These are phyloP conservation scores for Fabriciana adippe DNA, from an alignment of 2,888 invertebrate genomes.

Conservation along the genomic window DNA sequence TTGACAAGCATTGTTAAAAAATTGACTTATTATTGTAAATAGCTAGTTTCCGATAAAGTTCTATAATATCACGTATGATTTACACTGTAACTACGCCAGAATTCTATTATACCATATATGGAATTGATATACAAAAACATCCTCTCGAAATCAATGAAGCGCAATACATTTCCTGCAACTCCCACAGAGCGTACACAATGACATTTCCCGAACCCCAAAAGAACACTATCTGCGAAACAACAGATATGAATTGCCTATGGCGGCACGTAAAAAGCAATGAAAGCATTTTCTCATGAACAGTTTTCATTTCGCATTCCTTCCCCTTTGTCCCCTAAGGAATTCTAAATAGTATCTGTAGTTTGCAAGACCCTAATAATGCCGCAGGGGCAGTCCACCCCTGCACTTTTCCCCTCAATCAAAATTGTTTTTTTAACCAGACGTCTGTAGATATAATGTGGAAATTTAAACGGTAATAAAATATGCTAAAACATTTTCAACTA, in stretches of 20 bases:
- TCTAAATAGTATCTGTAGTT: slow-evolving; percentile 72
- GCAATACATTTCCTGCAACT: slow-evolving; percentile 48
- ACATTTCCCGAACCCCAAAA: slow-evolving; percentile 54
- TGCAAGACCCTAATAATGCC: slow-evolving; percentile 66
- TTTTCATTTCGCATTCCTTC: slow-evolving; percentile 68
- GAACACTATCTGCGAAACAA: slow-evolving; percentile 61
- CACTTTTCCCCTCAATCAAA: slow-evolving; percentile 52
- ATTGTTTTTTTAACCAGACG: slow-evolving; percentile 50
- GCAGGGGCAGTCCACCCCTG: slow-evolving; percentile 54
- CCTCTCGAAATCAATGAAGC: slow-evolving; percentile 57
- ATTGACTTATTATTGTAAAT: too few relatives aligned
- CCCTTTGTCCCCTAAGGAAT: slow-evolving; percentile 75
- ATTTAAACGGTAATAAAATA: slow-evolving; percentile 37
- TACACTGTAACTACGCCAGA: too few relatives aligned
- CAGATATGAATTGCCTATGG: slow-evolving; percentile 76
- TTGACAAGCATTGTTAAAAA: too few relatives aligned
- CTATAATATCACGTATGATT: too few relatives aligned
- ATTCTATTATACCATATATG: background rate
- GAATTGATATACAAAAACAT: slow-evolving; percentile 41
- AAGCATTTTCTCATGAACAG: slow-evolving; percentile 79
- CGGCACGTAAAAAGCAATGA: slow-evolving; percentile 79
- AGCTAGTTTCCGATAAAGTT: too few relatives aligned
- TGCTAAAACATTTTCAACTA: slow-evolving; percentile 25
- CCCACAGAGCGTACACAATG: slow-evolving; percentile 65
- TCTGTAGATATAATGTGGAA: slow-evolving; percentile 28